Evolutionary conservation across 2,888 invertebrate species (phyloP).

Genomic region (Plusia festucae): DNA sequence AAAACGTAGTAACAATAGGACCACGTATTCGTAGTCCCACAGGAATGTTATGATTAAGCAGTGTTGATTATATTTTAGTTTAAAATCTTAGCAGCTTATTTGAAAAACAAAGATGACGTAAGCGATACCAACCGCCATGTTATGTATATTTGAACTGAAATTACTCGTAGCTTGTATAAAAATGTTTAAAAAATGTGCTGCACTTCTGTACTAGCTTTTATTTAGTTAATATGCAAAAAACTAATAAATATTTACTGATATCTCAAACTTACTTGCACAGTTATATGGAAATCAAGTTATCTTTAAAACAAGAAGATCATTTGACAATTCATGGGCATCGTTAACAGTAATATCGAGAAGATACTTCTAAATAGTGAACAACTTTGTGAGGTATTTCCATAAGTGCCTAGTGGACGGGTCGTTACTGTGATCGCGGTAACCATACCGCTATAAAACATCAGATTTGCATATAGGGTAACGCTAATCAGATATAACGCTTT

Average conservation of each 20-base stretch:
- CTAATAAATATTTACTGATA: no score
- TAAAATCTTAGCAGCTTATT: neutral
- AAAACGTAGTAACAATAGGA: no score
- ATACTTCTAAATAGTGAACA: neutral
- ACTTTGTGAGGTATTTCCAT: neutral
- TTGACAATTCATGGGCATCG: neutral
- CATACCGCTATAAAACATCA: slow-evolving; percentile 6
- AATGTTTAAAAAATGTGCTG: no score
- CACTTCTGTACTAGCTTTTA: neutral
- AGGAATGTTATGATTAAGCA: slow-evolving; percentile 2
- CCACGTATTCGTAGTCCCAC: neutral
- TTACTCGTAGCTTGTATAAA: neutral
- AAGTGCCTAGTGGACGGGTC: neutral
- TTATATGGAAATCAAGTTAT: neutral
- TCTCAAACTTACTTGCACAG: no score
- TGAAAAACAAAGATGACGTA: slow-evolving; percentile 4
- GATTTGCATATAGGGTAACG: slow-evolving; percentile 6
- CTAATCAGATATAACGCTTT: slow-evolving; percentile 7
- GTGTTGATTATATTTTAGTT: neutral
- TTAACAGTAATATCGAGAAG: no score
- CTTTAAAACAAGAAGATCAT: neutral
- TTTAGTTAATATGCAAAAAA: neutral
- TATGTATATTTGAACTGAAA: neutral
- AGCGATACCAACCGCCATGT: neutral
- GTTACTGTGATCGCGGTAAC: neutral